Base-by-base conservation (phyloP, 2,797 vertebrate species). In the Taeniopygia guttata region DNA sequence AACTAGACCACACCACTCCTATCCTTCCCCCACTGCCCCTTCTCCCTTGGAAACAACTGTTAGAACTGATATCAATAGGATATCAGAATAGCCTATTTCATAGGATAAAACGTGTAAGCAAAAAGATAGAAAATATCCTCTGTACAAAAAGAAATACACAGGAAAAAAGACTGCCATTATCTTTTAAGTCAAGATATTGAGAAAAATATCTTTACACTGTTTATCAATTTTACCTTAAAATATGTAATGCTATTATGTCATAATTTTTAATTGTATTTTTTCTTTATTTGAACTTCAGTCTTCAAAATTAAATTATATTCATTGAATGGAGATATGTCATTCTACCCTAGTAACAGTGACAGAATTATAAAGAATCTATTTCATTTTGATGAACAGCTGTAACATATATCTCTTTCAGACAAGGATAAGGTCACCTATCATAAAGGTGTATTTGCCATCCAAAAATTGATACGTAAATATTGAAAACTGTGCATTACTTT, bases 381-480 rank as follows among this genome's bases (percentile, higher is more conserved):
- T 98, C 81, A 87, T 97, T 98, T 98, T 98, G 97, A 98, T 96
- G 80, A 92, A 90, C 93, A 97, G 97, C 76, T 97, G 59, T 93
- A 96, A 96, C 10, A 76, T 72, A 82, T 82, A 95, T 97, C 93
- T 97, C 96, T 97, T 97, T 95, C 94, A 97, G 95, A 97, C 94
- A 78, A 38, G 90, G 95, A 98, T 98, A 98, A 99, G 98, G 98
- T 98, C 98, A 98, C 46, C 97, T 98, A 97, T 98, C 98, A 97
- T 60, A 76, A 96, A 97, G 97, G 96, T 98, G 95, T 97, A 98
- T 98, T 98, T 98, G 90, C 93, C 92, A 60, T 97, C 97, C 97
- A 95, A 97, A 98, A 98, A 97, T 93, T 96, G 96, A 98, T 98
- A 97, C 43, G 29, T 95, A 98, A 98, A 91, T 97, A 97, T 94